Percentiles rank a stretch among this genome's conserved stretches.
These are phyloP conservation scores for Percina caprodes DNA, from an alignment of 2,113 vertebrate genomes.

Conservation along the genomic window DNA sequence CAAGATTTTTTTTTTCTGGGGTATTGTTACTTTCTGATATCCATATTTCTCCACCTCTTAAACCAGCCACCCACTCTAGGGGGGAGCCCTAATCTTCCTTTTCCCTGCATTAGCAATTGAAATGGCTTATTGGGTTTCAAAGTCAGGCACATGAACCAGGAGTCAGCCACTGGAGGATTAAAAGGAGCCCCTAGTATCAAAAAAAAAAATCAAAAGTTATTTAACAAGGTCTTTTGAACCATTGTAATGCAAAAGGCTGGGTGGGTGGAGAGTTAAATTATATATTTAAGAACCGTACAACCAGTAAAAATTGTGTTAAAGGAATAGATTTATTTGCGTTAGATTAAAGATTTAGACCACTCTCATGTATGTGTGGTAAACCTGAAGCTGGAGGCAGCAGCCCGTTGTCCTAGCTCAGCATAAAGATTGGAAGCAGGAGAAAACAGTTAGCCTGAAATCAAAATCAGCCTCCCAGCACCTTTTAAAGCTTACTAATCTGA, in stretches of 20 bases:
- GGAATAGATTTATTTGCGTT: not conserved
- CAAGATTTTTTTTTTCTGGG: not conserved
- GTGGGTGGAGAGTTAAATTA: not conserved
- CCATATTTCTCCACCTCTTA: not conserved
- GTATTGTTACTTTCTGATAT: not conserved
- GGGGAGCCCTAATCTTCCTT: constrained; percentile 22
- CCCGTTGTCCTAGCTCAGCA: not conserved
- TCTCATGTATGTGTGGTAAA: not conserved
- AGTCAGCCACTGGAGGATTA: constrained; percentile 38
- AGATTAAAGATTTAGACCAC: not conserved
- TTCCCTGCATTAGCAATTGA: constrained; percentile 22
- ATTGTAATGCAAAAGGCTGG: constrained; percentile 21
- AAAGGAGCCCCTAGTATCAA: not conserved
- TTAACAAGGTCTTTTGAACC: not conserved
- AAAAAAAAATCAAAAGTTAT: constrained; percentile 1
- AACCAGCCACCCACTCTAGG: not conserved
- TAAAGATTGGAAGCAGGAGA: not conserved
- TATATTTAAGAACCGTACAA: not conserved
- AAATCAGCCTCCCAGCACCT: not conserved
- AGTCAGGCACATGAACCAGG: constrained; percentile 20
- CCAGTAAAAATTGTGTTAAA: not conserved
- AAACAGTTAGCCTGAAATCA: not conserved
- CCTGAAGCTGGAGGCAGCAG: not conserved
- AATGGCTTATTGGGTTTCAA: constrained; percentile 28
- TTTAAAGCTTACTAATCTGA: not conserved